Percentiles rank a stretch among this genome's conserved stretches.
phyloP scores from a whole-genome alignment of 2,888 invertebrate species.

The Drosophila monieri region DNA sequence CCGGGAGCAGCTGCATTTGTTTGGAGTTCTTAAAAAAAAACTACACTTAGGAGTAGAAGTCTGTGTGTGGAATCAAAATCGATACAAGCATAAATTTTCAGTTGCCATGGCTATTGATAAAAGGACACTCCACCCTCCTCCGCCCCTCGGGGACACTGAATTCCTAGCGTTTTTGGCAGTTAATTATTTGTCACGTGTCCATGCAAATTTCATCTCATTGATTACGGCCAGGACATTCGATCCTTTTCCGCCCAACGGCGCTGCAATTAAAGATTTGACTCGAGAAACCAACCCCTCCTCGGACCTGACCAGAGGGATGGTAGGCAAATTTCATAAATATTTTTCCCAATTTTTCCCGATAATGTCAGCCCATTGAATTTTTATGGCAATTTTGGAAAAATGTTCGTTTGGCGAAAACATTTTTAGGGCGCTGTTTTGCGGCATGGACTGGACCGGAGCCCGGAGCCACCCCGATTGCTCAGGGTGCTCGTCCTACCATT shows the following conservation, averaged over 20 bases:
- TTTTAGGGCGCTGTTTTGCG: conserved; percentile 52
- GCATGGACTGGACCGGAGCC: conserved; percentile 22
- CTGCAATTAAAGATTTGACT: conserved; percentile 67
- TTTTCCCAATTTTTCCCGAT: conserved; percentile 34
- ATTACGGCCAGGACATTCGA: conserved; percentile 73
- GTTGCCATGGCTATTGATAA: conserved; percentile 52
- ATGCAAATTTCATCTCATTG: conserved; percentile 80
- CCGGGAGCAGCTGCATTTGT: conserved; percentile 67
- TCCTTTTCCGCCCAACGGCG: conserved; percentile 53
- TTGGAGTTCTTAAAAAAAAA: conserved; percentile 49
- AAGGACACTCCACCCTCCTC: conserved; percentile 44
- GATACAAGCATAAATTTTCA: conserved; percentile 12
- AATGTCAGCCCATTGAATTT: conserved; percentile 66
- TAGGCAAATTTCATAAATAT: conserved; percentile 56
- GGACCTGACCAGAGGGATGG: conserved; percentile 43
- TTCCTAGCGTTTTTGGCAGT: conserved; percentile 31
- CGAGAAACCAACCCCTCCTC: conserved; percentile 43
- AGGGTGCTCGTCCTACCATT: conserved; percentile 49
- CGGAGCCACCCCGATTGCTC: conserved; percentile 31
- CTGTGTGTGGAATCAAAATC: conserved; percentile 16
- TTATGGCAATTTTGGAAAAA: conserved; percentile 57
- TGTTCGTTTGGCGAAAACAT: conserved; percentile 57
- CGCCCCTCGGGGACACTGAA: background rate
- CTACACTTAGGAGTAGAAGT: conserved; percentile 2
- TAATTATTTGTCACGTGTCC: conserved; percentile 82